These are phyloP conservation scores for Pangasius larnaudii DNA, from an alignment of 2,797 vertebrate species.

Conservation along the genomic window DNA sequence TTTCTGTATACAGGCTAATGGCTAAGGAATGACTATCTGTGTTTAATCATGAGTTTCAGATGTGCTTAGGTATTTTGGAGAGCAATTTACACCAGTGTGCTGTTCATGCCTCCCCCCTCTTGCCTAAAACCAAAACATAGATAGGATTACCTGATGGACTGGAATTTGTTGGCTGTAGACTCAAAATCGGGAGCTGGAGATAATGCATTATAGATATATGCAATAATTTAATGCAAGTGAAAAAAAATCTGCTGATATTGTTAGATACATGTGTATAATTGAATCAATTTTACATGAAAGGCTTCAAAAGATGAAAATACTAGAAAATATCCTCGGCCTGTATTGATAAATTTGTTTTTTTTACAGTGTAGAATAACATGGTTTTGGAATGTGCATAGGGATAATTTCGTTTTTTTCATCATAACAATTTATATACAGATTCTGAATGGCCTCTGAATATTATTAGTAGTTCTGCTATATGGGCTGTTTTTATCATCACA, in stretches of 20 bases:
- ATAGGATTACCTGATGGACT: conserved; percentile 43
- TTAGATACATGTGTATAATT: not conserved
- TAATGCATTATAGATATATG: not conserved
- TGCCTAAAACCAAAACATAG: conserved; percentile 6
- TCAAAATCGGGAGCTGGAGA: not conserved
- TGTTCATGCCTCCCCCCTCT: conserved; percentile 17
- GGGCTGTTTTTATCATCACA: conserved; percentile 2
- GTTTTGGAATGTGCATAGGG: not conserved
- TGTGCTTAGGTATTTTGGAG: conserved; percentile 57
- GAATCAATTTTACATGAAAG: not conserved
- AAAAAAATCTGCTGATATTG: not conserved
- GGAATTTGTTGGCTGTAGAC: not conserved
- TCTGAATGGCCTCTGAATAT: not conserved
- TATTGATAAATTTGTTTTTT: not conserved
- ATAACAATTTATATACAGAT: not conserved
- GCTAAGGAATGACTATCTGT: conserved; percentile 53
- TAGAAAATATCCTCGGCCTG: not conserved
- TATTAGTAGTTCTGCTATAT: not conserved
- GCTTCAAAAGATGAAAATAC: not conserved
- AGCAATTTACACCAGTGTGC: conserved; percentile 58
- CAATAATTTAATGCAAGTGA: not conserved
- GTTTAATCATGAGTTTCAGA: conserved; percentile 61
- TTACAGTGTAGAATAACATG: not conserved
- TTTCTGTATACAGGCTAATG: conserved; percentile 60
- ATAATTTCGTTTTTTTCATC: not conserved